Conservation (phyloP, 2,888 invertebrate genomes). For the Prosapia bicincta region DNA sequence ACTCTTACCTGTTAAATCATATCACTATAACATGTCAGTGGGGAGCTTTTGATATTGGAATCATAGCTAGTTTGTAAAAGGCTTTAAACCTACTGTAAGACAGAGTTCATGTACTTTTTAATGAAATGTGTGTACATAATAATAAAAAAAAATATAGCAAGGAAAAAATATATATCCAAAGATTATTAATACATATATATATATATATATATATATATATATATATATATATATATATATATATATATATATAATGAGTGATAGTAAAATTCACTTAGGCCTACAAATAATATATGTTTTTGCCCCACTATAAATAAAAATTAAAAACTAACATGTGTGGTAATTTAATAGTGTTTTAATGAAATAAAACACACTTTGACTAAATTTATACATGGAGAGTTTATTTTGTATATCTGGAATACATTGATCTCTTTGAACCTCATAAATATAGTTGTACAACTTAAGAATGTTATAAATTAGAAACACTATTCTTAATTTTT, state of each 20-base stretch:
- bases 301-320: not conserved
- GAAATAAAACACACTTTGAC: constrained; percentile 28
- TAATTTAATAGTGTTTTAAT: constrained; percentile 20
- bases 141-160: not conserved
- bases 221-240: not conserved
- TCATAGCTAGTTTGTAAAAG: no score
- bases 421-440: not conserved
- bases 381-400: constrained; percentile 10
- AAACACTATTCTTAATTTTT: no score
- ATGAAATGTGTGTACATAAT: no score
- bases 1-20: no score
- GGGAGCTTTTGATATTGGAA: no score
- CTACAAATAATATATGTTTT: constrained; percentile 15
- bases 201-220: not conserved
- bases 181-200: not conserved
- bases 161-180: not conserved
- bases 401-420: not conserved
- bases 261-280: constrained; percentile 26
- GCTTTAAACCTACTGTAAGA: no score
- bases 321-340: not conserved
- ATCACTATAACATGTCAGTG: no score
- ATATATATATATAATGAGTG: constrained; percentile 4
- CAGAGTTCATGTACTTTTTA: no score
- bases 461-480: no score
- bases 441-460: no score